phyloP scores from a whole-genome alignment of 2,113 vertebrate genomes.

The Psittacus erithacus region DNA sequence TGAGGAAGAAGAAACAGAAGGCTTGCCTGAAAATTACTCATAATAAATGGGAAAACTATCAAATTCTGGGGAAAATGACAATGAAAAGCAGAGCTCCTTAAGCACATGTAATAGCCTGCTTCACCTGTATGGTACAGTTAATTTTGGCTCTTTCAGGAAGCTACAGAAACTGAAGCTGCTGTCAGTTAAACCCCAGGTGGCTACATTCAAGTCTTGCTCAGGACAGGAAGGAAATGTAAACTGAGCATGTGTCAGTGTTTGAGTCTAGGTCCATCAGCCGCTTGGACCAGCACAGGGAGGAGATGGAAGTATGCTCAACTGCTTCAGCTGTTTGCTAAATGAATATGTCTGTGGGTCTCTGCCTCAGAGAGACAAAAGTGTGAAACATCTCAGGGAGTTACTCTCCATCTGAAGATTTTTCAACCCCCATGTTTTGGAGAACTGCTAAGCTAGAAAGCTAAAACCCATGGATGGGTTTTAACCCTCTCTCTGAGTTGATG shows the following conservation, averaged over 20 bases:
- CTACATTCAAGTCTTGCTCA: not conserved
- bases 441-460: not conserved
- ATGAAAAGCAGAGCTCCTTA: not conserved
- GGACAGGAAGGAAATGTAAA: not conserved
- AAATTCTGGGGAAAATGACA: not conserved
- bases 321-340: not conserved
- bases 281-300: not conserved
- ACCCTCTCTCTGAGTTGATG: not conserved
- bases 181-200: not conserved
- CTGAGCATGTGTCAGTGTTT: not conserved
- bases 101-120: accelerated
- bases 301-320: not conserved
- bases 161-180: not conserved
- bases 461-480: not conserved
- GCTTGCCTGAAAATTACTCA: not conserved
- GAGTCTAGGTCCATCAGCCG: not conserved
- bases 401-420: not conserved
- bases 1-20: not conserved
- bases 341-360: not conserved
- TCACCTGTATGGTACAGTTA: not conserved
- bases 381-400: not conserved
- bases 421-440: not conserved
- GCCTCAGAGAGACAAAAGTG: not conserved
- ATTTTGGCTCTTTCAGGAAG: not conserved
- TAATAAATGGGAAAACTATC: not conserved